Evolutionary conservation across 2,113 vertebrate species (phyloP).

Genomic region (Balaeniceps rex): DNA sequence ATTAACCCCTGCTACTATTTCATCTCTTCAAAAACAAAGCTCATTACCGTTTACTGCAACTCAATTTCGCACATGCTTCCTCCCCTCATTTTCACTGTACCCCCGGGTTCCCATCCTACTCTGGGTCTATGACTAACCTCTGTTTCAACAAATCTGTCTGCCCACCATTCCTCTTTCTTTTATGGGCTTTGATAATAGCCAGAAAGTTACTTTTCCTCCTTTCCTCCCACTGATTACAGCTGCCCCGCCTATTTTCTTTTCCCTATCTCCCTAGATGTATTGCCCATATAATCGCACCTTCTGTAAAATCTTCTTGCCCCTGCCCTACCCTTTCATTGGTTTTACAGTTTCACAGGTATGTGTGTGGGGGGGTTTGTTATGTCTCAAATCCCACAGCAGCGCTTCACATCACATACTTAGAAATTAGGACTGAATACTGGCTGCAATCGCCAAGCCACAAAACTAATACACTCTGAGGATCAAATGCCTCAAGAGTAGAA

Average conservation of each 20-base stretch:
- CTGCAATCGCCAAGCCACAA: neutral
- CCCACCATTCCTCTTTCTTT: neutral
- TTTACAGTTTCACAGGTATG: neutral
- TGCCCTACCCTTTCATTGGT: neutral
- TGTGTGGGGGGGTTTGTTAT: too few relatives aligned
- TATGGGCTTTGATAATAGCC: neutral
- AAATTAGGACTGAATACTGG: neutral
- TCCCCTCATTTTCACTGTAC: neutral
- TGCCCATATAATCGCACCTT: neutral
- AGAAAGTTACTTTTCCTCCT: neutral
- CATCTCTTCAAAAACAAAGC: neutral
- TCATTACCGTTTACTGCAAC: neutral
- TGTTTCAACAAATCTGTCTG: neutral
- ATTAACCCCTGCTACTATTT: neutral
- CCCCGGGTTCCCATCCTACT: neutral
- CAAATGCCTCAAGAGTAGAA: neutral
- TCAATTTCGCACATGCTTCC: neutral
- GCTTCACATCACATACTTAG: neutral
- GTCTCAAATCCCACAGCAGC: neutral
- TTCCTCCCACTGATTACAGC: neutral
- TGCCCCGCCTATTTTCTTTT: neutral
- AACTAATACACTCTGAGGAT: neutral
- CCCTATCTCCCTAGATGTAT: neutral
- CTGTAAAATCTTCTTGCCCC: neutral
- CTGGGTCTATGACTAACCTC: neutral